phyloP scores from a whole-genome alignment of 2,888 invertebrate genomes.

The Andrena praecox region DNA sequence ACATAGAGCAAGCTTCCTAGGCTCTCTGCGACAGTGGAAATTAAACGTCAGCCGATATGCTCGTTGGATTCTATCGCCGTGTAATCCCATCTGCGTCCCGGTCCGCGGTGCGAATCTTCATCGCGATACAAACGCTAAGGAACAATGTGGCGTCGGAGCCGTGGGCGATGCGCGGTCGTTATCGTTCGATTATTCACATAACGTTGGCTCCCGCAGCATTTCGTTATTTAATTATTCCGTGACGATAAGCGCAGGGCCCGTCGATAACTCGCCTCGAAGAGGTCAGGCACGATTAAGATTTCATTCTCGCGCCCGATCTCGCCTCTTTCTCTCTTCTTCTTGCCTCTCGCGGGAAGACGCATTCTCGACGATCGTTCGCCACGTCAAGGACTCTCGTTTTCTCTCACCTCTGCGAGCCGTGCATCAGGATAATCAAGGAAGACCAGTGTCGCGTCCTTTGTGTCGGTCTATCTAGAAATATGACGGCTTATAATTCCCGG shows the following conservation, averaged over 20 bases:
- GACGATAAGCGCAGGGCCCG: slow-evolving; percentile 77
- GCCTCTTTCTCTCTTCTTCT: slow-evolving; percentile 44
- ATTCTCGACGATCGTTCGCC: slow-evolving; percentile 62
- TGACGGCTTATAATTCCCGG: neutral
- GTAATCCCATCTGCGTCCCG: neutral
- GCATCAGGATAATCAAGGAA: slow-evolving; percentile 65
- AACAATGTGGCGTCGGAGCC: slow-evolving; percentile 50
- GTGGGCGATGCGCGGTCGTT: slow-evolving; percentile 58
- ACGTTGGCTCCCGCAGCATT: slow-evolving; percentile 72
- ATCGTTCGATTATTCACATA: slow-evolving; percentile 79
- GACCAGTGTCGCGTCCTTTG: slow-evolving; percentile 62
- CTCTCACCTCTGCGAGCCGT: slow-evolving; percentile 27
- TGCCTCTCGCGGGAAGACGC: slow-evolving; percentile 40
- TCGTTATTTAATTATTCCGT: slow-evolving; percentile 82
- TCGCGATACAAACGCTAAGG: slow-evolving; percentile 9
- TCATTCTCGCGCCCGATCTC: slow-evolving; percentile 66
- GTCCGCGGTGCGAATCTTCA: slow-evolving; percentile 21
- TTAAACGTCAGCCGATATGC: too few species aligned
- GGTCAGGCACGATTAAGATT: slow-evolving; percentile 79
- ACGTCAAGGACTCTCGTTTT: slow-evolving; percentile 60
- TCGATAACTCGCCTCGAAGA: slow-evolving; percentile 74
- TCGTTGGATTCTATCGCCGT: too few species aligned
- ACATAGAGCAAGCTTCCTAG: too few species aligned
- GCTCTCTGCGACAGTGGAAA: too few species aligned
- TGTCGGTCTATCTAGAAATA: slow-evolving; percentile 29